Evolutionary conservation across 2,888 invertebrate species (phyloP).

Genomic region (Lochmaea crataegi): DNA sequence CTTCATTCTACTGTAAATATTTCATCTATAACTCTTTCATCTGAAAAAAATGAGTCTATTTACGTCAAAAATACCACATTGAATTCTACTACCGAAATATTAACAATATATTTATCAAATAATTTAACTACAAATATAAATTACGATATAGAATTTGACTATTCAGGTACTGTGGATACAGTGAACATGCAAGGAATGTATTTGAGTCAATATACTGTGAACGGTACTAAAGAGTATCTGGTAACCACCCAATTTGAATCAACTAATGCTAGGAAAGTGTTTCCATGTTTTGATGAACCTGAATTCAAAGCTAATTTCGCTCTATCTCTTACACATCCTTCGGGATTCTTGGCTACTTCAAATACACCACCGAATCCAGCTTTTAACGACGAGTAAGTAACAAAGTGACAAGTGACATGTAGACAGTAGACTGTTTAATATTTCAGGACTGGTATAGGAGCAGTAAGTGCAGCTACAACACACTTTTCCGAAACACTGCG

Average conservation of each 20-base stretch:
- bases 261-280: conserved; percentile 46
- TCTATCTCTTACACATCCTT: conserved; percentile 43
- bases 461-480: conserved; percentile 19
- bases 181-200: conserved; percentile 54
- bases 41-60: not conserved
- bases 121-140: conserved; percentile 24
- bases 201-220: conserved; percentile 45
- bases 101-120: conserved; percentile 35
- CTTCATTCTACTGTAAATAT: conserved; percentile 32
- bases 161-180: conserved; percentile 52
- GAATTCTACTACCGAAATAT: conserved; percentile 42
- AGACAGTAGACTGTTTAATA: not conserved
- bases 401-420: not conserved
- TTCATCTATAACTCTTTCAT: conserved; percentile 25
- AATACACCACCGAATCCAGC: conserved; percentile 35
- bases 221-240: conserved; percentile 42
- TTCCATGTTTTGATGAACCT: conserved; percentile 54
- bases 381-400: not conserved
- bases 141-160: conserved; percentile 46
- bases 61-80: conserved; percentile 17
- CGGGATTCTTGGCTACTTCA: conserved; percentile 36
- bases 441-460: not conserved
- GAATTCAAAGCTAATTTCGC: conserved; percentile 47
- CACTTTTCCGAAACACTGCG: conserved; percentile 64
- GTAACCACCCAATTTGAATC: conserved; percentile 51